Percentiles rank a stretch among this genome's conserved stretches.
phyloP scores from a whole-genome alignment of 2,888 invertebrate species.

The Entomobrya multifasciata region DNA sequence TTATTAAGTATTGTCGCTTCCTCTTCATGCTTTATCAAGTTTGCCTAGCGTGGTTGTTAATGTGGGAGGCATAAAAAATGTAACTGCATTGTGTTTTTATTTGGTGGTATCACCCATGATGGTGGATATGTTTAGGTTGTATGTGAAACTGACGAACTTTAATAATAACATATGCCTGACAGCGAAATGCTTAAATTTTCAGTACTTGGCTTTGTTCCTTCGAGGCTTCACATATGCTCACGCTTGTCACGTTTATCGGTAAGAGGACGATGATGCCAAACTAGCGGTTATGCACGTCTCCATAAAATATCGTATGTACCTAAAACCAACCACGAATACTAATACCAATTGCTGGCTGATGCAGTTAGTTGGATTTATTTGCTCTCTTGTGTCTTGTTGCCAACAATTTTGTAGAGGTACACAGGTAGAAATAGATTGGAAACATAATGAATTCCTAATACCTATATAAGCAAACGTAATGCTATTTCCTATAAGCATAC shows the following conservation, averaged over 20 bases:
- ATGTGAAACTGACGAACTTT: neutral
- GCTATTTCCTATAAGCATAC: no score
- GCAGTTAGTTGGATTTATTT: neutral
- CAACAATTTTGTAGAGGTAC: neutral
- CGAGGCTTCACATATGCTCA: neutral
- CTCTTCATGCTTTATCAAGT: neutral
- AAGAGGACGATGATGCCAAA: neutral
- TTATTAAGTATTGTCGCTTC: no score
- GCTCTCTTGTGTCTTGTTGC: neutral
- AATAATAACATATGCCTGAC: neutral
- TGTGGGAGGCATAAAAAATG: neutral
- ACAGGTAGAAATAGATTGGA: no score
- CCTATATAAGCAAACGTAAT: no score
- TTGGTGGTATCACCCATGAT: no score
- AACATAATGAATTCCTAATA: no score
- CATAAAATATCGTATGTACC: neutral
- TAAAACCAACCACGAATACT: neutral
- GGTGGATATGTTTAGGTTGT: no score
- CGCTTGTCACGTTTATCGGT: neutral
- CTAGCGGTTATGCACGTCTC: neutral
- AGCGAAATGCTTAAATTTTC: no score
- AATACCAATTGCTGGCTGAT: neutral
- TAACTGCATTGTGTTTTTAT: neutral
- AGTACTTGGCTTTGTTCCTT: neutral
- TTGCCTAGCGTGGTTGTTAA: neutral